A percentile compares a stretch with the other conserved stretches of the same genome.
These are phyloP conservation scores for Ectemnius cavifrons DNA, from an alignment of 2,888 invertebrate species.

Conservation along the genomic window DNA sequence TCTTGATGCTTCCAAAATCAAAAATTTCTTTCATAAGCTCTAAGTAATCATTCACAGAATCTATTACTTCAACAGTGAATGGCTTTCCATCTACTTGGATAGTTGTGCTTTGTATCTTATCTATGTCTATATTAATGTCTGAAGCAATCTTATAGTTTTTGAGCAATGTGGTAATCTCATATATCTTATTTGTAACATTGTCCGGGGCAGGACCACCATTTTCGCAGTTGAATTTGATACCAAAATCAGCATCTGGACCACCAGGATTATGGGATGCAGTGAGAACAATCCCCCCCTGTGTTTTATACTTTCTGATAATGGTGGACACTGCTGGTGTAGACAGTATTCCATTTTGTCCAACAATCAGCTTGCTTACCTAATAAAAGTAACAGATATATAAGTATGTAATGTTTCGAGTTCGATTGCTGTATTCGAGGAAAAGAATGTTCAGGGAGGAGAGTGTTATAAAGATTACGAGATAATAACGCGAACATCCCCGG, in stretches of 20 bases:
- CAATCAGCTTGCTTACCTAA: conserved; percentile 89
- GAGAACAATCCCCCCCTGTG: conserved; percentile 95
- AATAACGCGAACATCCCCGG: no score
- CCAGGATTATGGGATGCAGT: conserved; percentile 99
- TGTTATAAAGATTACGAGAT: no score
- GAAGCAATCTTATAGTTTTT: conserved; percentile 89
- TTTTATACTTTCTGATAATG: conserved; percentile 92
- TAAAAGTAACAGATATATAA: neutral
- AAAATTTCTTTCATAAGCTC: conserved; percentile 97
- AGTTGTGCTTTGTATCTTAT: conserved; percentile 80
- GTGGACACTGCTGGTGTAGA: conserved; percentile 99
- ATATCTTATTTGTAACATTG: conserved; percentile 91
- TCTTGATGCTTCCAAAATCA: conserved; percentile 90
- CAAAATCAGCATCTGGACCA: conserved; percentile 97
- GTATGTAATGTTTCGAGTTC: neutral
- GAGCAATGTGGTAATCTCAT: conserved; percentile 88
- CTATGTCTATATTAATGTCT: conserved; percentile 87
- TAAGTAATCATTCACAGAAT: conserved; percentile 93
- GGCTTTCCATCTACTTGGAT: conserved; percentile 84
- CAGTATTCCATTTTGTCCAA: conserved; percentile 96
- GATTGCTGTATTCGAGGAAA: no score
- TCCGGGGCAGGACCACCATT: conserved; percentile 99
- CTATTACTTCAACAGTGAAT: conserved; percentile 93
- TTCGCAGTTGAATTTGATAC: conserved; percentile 98
- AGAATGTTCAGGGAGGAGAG: no score